phyloP scores from a whole-genome alignment of 2,888 invertebrate species.

The Diogma glabrata region DNA sequence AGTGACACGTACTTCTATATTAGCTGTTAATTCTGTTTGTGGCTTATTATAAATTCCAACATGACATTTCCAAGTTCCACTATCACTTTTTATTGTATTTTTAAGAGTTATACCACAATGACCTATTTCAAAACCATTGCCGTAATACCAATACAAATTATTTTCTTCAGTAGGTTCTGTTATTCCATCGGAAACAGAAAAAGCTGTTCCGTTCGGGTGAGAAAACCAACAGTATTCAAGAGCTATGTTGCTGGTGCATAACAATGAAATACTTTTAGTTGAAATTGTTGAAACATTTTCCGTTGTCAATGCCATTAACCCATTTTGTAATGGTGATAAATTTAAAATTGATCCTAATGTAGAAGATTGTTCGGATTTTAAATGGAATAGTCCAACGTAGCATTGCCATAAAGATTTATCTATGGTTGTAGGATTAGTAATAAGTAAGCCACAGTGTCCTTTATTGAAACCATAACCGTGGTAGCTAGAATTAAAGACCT shows the following conservation, averaged over 20 bases:
- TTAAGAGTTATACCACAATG: conserved; percentile 39
- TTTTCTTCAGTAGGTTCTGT: background rate
- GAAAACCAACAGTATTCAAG: conserved; percentile 17
- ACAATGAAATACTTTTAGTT: conserved; percentile 10
- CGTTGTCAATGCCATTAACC: background rate
- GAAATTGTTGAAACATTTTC: conserved; percentile 13
- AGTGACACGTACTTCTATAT: conserved; percentile 29
- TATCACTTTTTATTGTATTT: conserved; percentile 29
- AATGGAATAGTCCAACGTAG: conserved; percentile 27
- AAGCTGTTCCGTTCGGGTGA: conserved; percentile 15
- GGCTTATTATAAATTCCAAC: conserved; percentile 35
- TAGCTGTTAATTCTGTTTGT: conserved; percentile 35
- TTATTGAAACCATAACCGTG: conserved; percentile 38
- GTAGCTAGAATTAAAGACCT: conserved; percentile 32
- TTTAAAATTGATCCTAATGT: conserved; percentile 10
- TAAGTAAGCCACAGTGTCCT: conserved; percentile 40
- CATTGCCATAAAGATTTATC: conserved; percentile 41
- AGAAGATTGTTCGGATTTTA: background rate
- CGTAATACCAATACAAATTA: conserved; percentile 26
- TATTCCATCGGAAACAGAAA: conserved; percentile 11
- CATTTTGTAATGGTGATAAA: conserved; percentile 10
- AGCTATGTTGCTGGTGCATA: conserved; percentile 11
- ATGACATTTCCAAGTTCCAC: conserved; percentile 40
- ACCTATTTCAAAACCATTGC: conserved; percentile 36
- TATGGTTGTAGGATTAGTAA: conserved; percentile 31